Percentiles rank a stretch among this genome's conserved stretches.
These are phyloP conservation scores for Globodera ellingtonae DNA, from an alignment of 1,140 invertebrate genomes.

Conservation along the genomic window DNA sequence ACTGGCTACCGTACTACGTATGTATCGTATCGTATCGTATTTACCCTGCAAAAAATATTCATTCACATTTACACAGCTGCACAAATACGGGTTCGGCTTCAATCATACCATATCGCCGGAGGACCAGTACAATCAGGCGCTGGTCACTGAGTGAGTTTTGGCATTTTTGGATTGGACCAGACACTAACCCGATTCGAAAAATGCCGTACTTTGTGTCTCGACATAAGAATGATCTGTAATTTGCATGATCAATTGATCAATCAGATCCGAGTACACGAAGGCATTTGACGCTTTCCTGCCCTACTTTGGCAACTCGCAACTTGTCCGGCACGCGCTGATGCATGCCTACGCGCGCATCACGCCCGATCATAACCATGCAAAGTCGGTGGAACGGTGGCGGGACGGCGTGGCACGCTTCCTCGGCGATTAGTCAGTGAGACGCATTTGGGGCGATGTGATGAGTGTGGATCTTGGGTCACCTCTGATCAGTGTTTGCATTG, in stretches of 20 bases:
- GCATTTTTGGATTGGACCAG: conserved; percentile 28
- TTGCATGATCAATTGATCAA: no score
- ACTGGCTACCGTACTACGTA: conserved; percentile 58
- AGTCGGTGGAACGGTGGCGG: conserved; percentile 40
- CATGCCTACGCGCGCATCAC: conserved; percentile 60
- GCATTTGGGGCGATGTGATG: no score
- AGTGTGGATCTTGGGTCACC: no score
- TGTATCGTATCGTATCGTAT: no score
- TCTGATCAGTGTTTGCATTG: conserved; percentile 79
- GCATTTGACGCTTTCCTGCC: conserved; percentile 63
- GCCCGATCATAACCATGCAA: conserved; percentile 20
- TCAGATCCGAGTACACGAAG: conserved; percentile 52
- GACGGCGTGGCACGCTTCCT: conserved; percentile 72
- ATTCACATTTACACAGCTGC: neutral
- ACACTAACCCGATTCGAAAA: neutral
- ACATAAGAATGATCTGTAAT: no score
- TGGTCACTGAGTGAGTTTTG: conserved; percentile 57
- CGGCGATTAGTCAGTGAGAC: conserved; percentile 76
- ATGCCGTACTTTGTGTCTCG: conserved; percentile 13
- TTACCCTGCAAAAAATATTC: no score
- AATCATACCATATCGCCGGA: conserved; percentile 73
- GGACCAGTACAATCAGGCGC: conserved; percentile 51
- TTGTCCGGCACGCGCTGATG: conserved; percentile 61
- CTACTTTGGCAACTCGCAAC: conserved; percentile 60
- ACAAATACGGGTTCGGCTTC: conserved; percentile 83